Evolutionary conservation across 2,113 vertebrate species (phyloP), one percentile per base, ranked within the genome.

Genomic region (Tragelaphus buxtoni): DNA sequence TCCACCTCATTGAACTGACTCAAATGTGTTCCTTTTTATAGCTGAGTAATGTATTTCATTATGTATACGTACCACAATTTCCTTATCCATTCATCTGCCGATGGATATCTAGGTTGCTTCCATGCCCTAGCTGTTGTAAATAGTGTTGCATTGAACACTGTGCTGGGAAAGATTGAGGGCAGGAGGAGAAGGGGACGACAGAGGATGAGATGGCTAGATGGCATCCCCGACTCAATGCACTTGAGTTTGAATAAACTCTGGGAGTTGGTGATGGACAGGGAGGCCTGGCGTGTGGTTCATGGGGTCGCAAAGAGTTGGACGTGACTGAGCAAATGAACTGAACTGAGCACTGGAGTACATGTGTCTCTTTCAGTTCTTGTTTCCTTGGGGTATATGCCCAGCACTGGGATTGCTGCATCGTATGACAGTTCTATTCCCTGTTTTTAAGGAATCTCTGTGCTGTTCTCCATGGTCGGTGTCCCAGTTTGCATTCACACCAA

Each of bases 261-360:
- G 2, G 63, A 65, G 16, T 18, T 65, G 16, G 63, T 65, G 32
- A 65, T 65, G 63, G 63, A 65, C 32, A 65, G 63, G 32, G 63
- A 65, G 63, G 63, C 63, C 63, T 65, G 63, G 63, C 0, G 2
- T 65, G 63, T 4, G 32, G 0, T 65, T 65, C 16, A n/a, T 65
- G 32, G 61, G 61, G 32, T 65, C 0, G 0, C 8, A n/a, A 65
- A 65, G 61, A 65, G 32, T 65, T 3, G 2, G 61, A 65, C 61
- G n/a, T 0, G 2, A 65, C 61, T 18, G 61, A 65, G 61, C 0
- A 2, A 65, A 32, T 65, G 61, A 65, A 18, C 30, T 60, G 58
- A 63, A 63, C 61, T 60, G 58, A 60, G 30, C 58, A 60, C 13
- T 65, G 63, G 63, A 65, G 8, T 10, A 65, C 32, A 65, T 4